Evolutionary conservation across 2,113 vertebrate species (phyloP).

Genomic region (Colinus virginianus): DNA sequence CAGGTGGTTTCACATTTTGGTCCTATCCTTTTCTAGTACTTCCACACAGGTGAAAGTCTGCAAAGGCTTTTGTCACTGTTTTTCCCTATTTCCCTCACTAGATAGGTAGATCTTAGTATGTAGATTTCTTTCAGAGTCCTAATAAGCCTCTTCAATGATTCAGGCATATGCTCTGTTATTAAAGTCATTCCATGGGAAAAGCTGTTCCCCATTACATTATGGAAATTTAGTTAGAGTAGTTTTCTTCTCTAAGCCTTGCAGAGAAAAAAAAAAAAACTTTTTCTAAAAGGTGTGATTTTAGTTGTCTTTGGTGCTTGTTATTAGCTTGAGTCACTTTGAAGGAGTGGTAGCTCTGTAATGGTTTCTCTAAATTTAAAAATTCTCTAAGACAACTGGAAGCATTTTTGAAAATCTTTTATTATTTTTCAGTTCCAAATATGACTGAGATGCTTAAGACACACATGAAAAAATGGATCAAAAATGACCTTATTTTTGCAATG

Average conservation of each 20-base stretch:
- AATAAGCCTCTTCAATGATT: neutral
- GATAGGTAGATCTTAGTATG: neutral
- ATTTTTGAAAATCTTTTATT: neutral
- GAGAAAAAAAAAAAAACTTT: neutral
- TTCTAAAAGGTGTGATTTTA: neutral
- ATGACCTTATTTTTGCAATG: neutral
- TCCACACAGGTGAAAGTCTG: neutral
- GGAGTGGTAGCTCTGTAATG: neutral
- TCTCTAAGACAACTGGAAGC: neutral
- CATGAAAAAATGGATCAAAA: neutral
- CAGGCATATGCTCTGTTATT: neutral
- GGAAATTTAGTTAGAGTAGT: neutral
- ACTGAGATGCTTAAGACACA: neutral
- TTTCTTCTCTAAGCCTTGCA: neutral
- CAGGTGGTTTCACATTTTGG: neutral
- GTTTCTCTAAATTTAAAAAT: neutral
- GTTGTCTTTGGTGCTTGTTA: neutral
- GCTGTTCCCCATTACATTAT: neutral
- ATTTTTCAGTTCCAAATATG: neutral
- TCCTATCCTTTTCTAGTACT: neutral
- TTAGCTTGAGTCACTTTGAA: neutral
- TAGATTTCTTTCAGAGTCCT: neutral
- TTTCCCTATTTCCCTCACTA: neutral
- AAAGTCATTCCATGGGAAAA: neutral
- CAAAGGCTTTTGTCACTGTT: neutral